A percentile compares a stretch with the other conserved stretches of the same genome.
Conservation (phyloP, 1,140 invertebrate species). For the Drosophila sproati region DNA sequence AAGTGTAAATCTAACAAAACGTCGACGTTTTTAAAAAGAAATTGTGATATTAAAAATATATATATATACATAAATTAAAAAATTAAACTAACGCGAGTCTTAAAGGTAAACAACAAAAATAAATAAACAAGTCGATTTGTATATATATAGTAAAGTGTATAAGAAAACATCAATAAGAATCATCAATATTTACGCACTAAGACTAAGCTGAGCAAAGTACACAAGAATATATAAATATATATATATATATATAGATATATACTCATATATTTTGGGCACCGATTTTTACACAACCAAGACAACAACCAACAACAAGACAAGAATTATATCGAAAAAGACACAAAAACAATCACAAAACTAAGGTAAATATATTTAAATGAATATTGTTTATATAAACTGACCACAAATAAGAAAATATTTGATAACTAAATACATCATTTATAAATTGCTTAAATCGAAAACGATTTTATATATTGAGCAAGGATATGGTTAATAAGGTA, state of each 20-base stretch:
- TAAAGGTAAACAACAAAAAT: slow-evolving; percentile 8
- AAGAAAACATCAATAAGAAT: slow-evolving; percentile 30
- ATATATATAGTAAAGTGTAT: slow-evolving; percentile 49
- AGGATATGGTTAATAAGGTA: too few species aligned
- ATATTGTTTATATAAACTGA: not conserved
- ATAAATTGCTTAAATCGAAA: too few species aligned
- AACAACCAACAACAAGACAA: slow-evolving; percentile 58
- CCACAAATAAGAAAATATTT: too few species aligned
- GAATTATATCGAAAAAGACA: slow-evolving; percentile 69
- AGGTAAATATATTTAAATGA: slow-evolving; percentile 55
- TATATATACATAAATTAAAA: slow-evolving; percentile 7
- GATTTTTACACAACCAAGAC: slow-evolving; percentile 63
- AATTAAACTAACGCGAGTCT: slow-evolving; percentile 41
- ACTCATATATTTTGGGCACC: slow-evolving; percentile 78
- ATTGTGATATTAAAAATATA: slow-evolving; percentile 79
- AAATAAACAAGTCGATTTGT: slow-evolving; percentile 43
- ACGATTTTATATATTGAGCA: too few species aligned
- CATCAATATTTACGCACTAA: slow-evolving; percentile 31
- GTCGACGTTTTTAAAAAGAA: slow-evolving; percentile 78
- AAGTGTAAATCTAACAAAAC: slow-evolving; percentile 78
- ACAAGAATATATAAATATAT: slow-evolving; percentile 49
- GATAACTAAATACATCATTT: too few species aligned
- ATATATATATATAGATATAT: slow-evolving; percentile 52
- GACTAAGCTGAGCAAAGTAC: slow-evolving; percentile 23
- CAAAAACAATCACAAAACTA: slow-evolving; percentile 80